Evolutionary conservation across 2,888 invertebrate species (phyloP), one percentile per base, ranked within the genome.

Genomic region (Coelogynopora nodosa): DNA sequence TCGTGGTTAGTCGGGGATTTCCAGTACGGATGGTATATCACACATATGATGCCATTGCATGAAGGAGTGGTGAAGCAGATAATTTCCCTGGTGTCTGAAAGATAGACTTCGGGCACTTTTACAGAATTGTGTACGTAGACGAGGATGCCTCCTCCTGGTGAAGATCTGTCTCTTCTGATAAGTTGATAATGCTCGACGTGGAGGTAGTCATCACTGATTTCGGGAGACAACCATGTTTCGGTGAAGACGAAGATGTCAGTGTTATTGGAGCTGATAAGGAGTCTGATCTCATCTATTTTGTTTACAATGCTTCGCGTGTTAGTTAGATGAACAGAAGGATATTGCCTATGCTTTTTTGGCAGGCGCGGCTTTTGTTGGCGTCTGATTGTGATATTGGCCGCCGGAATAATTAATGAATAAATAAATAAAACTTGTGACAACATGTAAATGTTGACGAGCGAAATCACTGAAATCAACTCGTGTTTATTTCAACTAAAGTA

Each of bases 131-230:
- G 2, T 26, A 74, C 74, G 27, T 74, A 74, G 23, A 23, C 23
- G 74, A 74, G 74, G 74, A 74, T 74, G 74, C 74, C 74, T 74
- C 74, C 74, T 74, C 74, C 74, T 74, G 18, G 74, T 74, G 18
- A n/a, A n/a, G 74, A n/a, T 74, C 74, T 23, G 27, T 5, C 74
- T 13, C 74, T 74, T 26, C 74, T 74, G 74, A 23, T 74, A 10
- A 74, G 23, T 74, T 74, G 74, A 26, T 74, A 74, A 26, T 74
- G 5, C 18, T 74, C 27, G 74, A 74, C 27, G 74, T 74, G 74
- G 74, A 74, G 74, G 27, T 13, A 74, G 74, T 74, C 27, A 26
- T 74, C 74, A 23, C 74, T 74, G 27, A 74, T 74, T 74, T 74
- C 23, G 23, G 5, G 2, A 26, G 74, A n/a, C 5, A 74, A 23